Evolutionary conservation across 2,797 vertebrate species (phyloP).

Genomic region (Sarcophilus harrisii): DNA sequence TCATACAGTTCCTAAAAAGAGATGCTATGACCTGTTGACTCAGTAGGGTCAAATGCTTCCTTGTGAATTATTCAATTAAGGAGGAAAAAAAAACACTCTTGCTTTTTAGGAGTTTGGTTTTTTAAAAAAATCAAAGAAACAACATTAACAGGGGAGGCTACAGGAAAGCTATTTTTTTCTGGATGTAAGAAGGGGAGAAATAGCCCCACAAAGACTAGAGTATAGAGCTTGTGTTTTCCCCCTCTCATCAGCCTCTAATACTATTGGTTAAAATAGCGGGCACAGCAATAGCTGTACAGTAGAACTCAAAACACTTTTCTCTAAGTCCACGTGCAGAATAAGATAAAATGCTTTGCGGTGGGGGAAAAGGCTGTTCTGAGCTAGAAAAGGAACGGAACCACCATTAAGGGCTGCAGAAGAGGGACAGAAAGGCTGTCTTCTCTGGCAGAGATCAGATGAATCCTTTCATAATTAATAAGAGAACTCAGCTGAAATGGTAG

Average conservation of each 20-base stretch:
- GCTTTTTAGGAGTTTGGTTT: neutral
- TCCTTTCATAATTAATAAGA: constrained; percentile 89
- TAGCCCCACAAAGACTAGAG: neutral
- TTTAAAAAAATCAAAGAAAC: neutral
- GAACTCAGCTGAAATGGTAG: constrained; percentile 80
- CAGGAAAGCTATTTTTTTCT: neutral
- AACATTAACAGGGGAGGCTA: neutral
- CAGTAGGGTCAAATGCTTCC: neutral
- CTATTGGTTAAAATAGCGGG: neutral
- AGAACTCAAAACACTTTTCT: neutral
- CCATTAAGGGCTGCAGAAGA: constrained; percentile 77
- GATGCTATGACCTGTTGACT: neutral
- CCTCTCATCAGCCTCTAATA: neutral
- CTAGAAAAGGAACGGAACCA: constrained; percentile 71
- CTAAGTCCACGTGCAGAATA: neutral
- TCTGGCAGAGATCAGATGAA: constrained; percentile 76
- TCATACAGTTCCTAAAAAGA: neutral
- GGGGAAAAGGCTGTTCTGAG: constrained; percentile 28
- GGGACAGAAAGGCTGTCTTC: constrained; percentile 67
- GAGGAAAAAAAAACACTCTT: neutral
- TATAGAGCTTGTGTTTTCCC: neutral
- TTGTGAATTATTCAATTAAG: neutral
- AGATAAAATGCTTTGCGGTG: constrained; percentile 37
- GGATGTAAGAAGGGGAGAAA: neutral
- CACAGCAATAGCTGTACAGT: neutral